Conservation (phyloP, 2,113 vertebrate species). For the Prunella himalayana region DNA sequence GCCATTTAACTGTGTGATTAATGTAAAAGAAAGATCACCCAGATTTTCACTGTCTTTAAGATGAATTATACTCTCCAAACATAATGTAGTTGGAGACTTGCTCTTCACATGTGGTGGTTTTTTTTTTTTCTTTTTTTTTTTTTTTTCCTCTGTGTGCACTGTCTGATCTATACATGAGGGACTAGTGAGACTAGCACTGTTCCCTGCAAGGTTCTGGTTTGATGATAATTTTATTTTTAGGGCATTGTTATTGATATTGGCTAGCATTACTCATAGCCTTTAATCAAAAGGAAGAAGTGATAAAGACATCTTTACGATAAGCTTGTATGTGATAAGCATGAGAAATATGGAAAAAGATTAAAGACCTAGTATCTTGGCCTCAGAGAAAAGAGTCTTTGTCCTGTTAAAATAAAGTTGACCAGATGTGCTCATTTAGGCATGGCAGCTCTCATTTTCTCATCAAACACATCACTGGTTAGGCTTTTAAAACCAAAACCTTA, state of each 20-base stretch:
- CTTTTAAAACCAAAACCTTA: not conserved
- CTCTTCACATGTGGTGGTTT: not conserved
- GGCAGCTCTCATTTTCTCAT: not conserved
- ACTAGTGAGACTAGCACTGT: not conserved
- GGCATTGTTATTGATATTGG: conserved; percentile 12
- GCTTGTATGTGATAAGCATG: conserved; percentile 52
- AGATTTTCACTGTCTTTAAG: not conserved
- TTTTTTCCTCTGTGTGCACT: not conserved
- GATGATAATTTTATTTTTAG: conserved; percentile 38
- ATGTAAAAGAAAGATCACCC: not conserved
- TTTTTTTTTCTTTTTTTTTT: not conserved
- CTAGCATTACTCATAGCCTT: conserved; percentile 31
- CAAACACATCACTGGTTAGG: not conserved
- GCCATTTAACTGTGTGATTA: not conserved
- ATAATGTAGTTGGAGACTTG: not conserved
- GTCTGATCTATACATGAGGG: not conserved
- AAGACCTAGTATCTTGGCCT: conserved; percentile 56
- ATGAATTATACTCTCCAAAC: not conserved
- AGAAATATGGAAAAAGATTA: conserved; percentile 71
- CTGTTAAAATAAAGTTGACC: conserved; percentile 40
- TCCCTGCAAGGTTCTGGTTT: not conserved
- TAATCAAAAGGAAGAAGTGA: conserved; percentile 61
- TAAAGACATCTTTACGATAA: conserved; percentile 49
- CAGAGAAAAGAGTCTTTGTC: conserved; percentile 63
- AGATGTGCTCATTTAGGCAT: conserved; percentile 55